Percentiles rank a stretch among this genome's conserved stretches.
These are phyloP conservation scores for Platanista minor DNA, from an alignment of 2,113 vertebrate species.

Conservation along the genomic window DNA sequence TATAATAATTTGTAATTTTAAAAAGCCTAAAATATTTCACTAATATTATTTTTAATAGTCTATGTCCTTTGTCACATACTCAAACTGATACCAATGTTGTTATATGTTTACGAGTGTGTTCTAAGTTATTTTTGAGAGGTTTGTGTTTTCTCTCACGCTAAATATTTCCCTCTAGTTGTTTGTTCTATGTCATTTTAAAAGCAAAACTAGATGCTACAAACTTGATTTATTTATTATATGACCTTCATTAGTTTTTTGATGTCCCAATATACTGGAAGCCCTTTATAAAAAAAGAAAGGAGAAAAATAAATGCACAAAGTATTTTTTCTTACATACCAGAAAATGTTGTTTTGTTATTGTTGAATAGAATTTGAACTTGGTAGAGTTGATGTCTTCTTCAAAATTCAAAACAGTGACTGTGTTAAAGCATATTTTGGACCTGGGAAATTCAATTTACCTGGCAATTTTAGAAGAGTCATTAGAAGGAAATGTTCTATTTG, in stretches of 20 bases:
- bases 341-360: neutral
- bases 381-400: neutral
- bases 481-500: neutral
- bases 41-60: neutral
- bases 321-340: neutral
- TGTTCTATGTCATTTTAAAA: conserved; percentile 12
- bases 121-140: neutral
- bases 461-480: neutral
- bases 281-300: neutral
- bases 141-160: neutral
- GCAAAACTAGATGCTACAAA: neutral
- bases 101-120: neutral
- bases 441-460: neutral
- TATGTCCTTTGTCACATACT: neutral
- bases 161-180: neutral
- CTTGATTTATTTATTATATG: conserved; percentile 16
- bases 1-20: neutral
- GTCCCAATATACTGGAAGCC: neutral
- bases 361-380: conserved; percentile 8
- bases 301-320: neutral
- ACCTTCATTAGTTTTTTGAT: neutral
- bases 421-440: neutral
- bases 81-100: neutral
- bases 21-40: neutral
- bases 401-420: neutral